Base-by-base conservation (phyloP, 2,797 vertebrate species). In the Arnoldichthys spilopterus region DNA sequence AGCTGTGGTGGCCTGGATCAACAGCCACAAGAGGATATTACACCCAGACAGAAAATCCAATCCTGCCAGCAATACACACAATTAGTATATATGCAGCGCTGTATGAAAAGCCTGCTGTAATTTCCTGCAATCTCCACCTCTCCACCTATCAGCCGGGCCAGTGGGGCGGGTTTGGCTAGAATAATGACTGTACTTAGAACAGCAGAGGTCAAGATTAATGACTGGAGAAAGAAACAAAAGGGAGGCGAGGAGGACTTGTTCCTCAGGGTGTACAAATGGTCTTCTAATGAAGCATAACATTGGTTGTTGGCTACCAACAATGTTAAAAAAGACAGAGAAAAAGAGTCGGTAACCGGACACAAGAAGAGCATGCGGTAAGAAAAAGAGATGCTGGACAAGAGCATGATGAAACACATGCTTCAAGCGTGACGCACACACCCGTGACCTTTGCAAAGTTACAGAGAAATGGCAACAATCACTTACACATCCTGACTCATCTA, bases 231-330 rank as follows among this genome's bases (percentile, higher is more conserved):
- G 20, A 20, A 76, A 49, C 53, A 8, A 64, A 13, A 37, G 6
- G 18, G 62, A 62, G 28, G 79, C 79, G 59, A 86, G 61, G 26
- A 64, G 68, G 81, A 79, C 79, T 87, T 83, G 77, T 85, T 88
- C 79, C 84, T 78, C 28, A 73, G 72, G 80, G 77, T 81, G 78
- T 83, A 68, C 40, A 82, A 79, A 82, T 54, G 78, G 76, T 83
- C 76, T 40, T 82, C 62, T 89, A 90, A 91, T 91, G 87, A 88
- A 83, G 85, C 78, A 26, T 79, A 80, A 73, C 85, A 82, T 82
- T 88, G 83, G 84, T 81, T 88, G 84, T 74, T 80, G 77, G 82
- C 80, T 70, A 85, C 82, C 77, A 71, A 56, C 66, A 74, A 24
- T 54, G 72, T 66, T 51, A 28, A 34, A 37, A 43, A 15, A 28